Evolutionary conservation across 1,140 invertebrate genomes (phyloP), one percentile per base, ranked within the genome.

Genomic region (Drosophila willistoni): DNA sequence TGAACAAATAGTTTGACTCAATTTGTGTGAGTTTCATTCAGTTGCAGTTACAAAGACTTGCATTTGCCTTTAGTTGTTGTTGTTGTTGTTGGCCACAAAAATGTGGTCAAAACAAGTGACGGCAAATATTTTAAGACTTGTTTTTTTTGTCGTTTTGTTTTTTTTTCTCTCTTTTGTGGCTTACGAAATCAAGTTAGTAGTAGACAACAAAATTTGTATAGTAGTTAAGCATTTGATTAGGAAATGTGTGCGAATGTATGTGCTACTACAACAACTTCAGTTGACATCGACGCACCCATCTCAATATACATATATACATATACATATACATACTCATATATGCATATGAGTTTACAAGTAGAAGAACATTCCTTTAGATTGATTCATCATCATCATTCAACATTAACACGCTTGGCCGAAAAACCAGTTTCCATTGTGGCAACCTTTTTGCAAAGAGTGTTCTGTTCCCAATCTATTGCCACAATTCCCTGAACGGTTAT

Each of bases 351-450:
- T 47, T 19, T 47, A 9, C 2, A 47, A 17, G 7, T 47, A n/a
- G 44, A 12, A 51, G 44, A 51, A 51, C 44, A 86, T 85, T 86
- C 82, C 73, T 73, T 22, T 33, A 71, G 76, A 82, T 86, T 85
- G 82, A 85, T 79, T 85, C 82, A 85, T 79, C 75, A 85, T 79
- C 75, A 71, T 72, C 47, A 51, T 69, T 34, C 36, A 39, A 12
- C 36, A 39, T 13, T 12, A 39, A 65, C 62, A 57, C 17, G 34
- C 44, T 47, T 17, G 44, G 44, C 44, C 44, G 29, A 34, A 68
- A 61, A 85, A 81, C 81, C 54, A 47, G 81, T 86, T 85, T 69
- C n/a, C 29, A 70, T 44, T 63, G 54, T 73, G 42, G 39, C 42
- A 19, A 51, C 44, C 44, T 51, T 51, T 51, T 47, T 22, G 29